Conservation (phyloP, 2,113 vertebrate genomes). For the Centropristis striata region DNA sequence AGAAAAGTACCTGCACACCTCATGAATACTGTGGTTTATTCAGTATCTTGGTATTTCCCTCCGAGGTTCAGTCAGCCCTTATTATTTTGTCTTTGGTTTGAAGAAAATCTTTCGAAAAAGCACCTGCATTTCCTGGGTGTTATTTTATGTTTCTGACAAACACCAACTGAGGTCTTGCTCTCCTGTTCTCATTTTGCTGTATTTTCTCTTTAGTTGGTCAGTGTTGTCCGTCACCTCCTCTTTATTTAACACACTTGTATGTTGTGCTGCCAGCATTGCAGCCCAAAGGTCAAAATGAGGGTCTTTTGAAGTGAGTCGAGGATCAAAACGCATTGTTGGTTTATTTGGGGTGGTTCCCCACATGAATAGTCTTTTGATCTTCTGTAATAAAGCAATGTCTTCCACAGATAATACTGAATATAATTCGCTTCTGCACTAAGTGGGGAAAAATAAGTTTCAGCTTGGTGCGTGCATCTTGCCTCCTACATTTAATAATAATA, state of each 20-base stretch:
- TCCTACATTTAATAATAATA: background rate
- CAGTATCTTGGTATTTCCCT: background rate
- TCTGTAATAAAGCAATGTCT: slow-evolving; percentile 1
- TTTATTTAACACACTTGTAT: slow-evolving; percentile 21
- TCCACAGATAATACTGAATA: background rate
- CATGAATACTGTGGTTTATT: slow-evolving; percentile 38
- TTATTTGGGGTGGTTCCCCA: slow-evolving; percentile 24
- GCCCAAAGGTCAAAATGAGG: slow-evolving; percentile 37
- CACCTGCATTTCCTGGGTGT: background rate
- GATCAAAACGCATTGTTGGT: slow-evolving; percentile 32
- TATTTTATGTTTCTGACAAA: background rate
- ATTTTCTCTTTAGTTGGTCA: background rate
- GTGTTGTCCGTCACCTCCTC: background rate
- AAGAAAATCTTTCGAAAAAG: background rate
- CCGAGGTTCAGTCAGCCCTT: background rate
- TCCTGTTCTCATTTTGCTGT: background rate
- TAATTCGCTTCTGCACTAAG: background rate
- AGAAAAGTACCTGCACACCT: slow-evolving; percentile 7
- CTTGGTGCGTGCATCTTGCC: background rate
- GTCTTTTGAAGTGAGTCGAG: slow-evolving; percentile 17
- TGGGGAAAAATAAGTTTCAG: background rate
- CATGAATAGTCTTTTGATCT: slow-evolving; percentile 30
- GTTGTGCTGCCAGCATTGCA: slow-evolving; percentile 2
- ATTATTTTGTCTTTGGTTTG: background rate
- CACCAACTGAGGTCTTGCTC: background rate